These are phyloP conservation scores for Scaptomyza reducta DNA, from an alignment of 2,888 invertebrate genomes.

Conservation along the genomic window DNA sequence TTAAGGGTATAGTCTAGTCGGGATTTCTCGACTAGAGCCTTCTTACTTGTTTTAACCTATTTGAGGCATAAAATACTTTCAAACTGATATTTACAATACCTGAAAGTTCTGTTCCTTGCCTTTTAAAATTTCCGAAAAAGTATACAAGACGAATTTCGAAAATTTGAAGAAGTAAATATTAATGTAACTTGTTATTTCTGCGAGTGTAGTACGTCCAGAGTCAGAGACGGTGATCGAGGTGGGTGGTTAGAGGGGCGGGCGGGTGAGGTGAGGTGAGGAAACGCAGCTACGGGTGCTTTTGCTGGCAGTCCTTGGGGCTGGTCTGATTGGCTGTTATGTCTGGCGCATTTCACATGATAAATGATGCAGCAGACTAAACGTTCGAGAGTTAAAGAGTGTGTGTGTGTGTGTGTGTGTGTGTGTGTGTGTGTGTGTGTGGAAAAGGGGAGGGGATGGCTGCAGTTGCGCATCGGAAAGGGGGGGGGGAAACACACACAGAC, in stretches of 20 bases:
- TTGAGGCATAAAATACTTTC: too few species aligned
- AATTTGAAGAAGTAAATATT: too few species aligned
- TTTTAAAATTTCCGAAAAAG: too few species aligned
- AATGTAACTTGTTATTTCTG: not conserved
- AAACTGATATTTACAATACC: too few species aligned
- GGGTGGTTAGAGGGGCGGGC: not conserved
- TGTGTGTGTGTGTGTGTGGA: not conserved
- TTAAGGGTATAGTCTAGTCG: too few species aligned
- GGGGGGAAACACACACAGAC: not conserved
- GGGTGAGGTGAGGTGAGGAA: constrained; percentile 3
- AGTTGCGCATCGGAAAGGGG: constrained; percentile 9
- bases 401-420: not conserved
- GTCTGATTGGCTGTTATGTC: constrained; percentile 70
- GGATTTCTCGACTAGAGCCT: too few species aligned
- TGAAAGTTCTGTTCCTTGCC: too few species aligned
- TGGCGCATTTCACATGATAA: constrained; percentile 78
- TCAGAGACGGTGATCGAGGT: not conserved
- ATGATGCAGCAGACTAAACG: constrained; percentile 78
- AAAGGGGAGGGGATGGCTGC: not conserved
- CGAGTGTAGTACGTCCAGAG: not conserved
- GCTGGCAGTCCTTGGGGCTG: constrained; percentile 37
- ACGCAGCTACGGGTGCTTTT: constrained; percentile 20
- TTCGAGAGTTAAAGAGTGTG: constrained; percentile 35
- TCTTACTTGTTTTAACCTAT: too few species aligned
- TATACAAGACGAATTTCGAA: too few species aligned